Conservation (phyloP, 2,888 invertebrate genomes). For the Endotricha flammealis region DNA sequence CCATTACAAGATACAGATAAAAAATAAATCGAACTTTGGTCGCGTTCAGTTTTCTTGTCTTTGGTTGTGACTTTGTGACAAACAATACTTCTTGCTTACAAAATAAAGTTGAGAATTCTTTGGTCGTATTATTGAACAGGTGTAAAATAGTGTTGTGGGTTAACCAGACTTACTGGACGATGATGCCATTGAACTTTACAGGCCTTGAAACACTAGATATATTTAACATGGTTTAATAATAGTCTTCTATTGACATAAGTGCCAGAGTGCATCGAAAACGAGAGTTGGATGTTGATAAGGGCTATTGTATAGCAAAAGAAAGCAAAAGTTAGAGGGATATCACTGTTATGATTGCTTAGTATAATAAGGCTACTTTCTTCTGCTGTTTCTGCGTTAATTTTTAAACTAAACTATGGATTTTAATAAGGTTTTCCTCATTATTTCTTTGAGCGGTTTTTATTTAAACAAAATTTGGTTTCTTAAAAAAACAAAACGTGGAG, state of each 20-base stretch:
- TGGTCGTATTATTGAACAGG: conserved; percentile 45
- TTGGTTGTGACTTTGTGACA: conserved; percentile 31
- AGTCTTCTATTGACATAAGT: conserved; percentile 42
- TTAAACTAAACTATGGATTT: no score
- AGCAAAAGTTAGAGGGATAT: no score
- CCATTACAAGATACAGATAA: conserved; percentile 61
- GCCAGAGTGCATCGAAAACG: conserved; percentile 35
- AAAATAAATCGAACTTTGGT: conserved; percentile 62
- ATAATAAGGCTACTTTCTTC: no score
- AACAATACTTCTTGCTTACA: conserved; percentile 31
- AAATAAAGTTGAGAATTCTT: conserved; percentile 52
- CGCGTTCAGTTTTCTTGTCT: conserved; percentile 43
- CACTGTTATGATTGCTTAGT: no score
- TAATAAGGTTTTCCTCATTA: no score
- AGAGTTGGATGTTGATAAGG: conserved; percentile 25
- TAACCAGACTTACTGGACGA: conserved; percentile 67
- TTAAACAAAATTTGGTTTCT: no score
- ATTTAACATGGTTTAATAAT: conserved; percentile 69
- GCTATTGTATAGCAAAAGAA: conserved; percentile 1
- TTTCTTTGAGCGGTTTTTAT: no score
- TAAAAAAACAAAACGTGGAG: no score
- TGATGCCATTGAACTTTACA: conserved; percentile 71
- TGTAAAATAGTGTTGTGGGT: conserved; percentile 57
- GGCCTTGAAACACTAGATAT: conserved; percentile 72
- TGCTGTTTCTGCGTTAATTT: no score